Evolutionary conservation across 2,113 vertebrate genomes (phyloP).

Genomic region (Hippopotamus amphibius): DNA sequence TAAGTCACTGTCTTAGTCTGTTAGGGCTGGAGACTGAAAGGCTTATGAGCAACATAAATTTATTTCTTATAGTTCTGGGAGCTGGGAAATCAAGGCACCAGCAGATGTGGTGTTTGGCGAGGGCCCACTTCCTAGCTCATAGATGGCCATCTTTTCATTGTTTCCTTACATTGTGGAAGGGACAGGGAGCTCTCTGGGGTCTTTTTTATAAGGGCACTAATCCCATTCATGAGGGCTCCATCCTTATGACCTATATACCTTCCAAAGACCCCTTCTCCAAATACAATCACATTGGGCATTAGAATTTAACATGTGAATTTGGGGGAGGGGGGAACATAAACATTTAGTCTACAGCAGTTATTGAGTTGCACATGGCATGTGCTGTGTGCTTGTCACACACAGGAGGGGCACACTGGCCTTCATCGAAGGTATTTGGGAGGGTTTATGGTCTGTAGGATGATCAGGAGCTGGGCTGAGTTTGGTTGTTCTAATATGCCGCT

Average conservation of each 20-base stretch:
- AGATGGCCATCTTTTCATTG: neutral
- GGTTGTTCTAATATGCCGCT: neutral
- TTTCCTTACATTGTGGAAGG: neutral
- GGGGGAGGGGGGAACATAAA: neutral
- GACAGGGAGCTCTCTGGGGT: neutral
- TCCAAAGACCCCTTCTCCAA: neutral
- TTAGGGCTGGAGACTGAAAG: too few species aligned
- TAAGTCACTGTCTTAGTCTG: neutral
- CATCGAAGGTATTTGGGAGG: rapidly evolving
- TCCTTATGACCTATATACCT: neutral
- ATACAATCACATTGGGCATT: neutral
- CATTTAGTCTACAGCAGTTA: neutral
- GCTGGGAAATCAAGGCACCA: neutral
- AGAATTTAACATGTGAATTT: neutral
- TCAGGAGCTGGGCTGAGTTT: neutral
- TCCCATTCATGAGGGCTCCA: neutral
- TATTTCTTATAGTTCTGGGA: neutral
- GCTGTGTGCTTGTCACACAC: neutral
- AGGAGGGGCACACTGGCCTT: neutral
- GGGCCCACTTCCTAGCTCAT: neutral
- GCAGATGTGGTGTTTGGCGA: neutral
- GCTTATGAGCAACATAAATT: neutral
- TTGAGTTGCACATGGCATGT: neutral
- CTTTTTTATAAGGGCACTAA: neutral
- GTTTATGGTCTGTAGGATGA: neutral